Evolutionary conservation across 2,888 invertebrate species (phyloP).

Genomic region (Noctua comes): DNA sequence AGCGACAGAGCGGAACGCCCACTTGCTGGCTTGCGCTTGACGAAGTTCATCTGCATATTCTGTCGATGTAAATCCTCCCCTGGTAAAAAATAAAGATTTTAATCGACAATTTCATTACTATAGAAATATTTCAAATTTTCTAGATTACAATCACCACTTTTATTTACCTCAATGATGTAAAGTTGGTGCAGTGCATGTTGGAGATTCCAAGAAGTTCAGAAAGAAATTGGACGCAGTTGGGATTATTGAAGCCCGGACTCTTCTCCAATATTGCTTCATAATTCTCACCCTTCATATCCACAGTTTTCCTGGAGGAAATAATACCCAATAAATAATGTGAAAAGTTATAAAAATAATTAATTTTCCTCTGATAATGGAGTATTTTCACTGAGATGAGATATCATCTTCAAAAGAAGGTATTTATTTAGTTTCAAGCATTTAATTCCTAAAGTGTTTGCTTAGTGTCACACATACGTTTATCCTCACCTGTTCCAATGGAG

Average conservation of each 20-base stretch:
- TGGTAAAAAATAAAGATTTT: slow-evolving; percentile 73
- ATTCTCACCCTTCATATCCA: slow-evolving; percentile 94
- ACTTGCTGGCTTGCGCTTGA: slow-evolving; percentile 97
- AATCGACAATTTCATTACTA: background rate
- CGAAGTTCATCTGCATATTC: slow-evolving; percentile 96
- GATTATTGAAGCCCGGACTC: slow-evolving; percentile 96
- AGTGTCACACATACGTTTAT: slow-evolving; percentile 87
- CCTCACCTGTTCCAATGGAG: slow-evolving; percentile 90
- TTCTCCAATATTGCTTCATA: slow-evolving; percentile 95
- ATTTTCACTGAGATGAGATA: slow-evolving; percentile 73
- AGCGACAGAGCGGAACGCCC: slow-evolving; percentile 98
- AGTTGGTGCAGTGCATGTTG: slow-evolving; percentile 92
- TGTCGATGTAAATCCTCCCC: slow-evolving; percentile 93
- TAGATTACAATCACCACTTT: background rate
- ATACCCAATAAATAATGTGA: slow-evolving; percentile 67
- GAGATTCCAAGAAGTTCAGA: slow-evolving; percentile 94
- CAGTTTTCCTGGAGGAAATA: slow-evolving; percentile 92
- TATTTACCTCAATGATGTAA: slow-evolving; percentile 92
- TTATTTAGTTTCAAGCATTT: slow-evolving; percentile 76
- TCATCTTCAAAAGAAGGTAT: slow-evolving; percentile 75
- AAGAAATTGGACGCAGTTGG: slow-evolving; percentile 96
- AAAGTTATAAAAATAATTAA: slow-evolving; percentile 66
- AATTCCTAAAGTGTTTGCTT: slow-evolving; percentile 76
- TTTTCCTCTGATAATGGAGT: slow-evolving; percentile 75
- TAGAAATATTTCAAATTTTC: too few species aligned